Conservation (phyloP, 2,888 invertebrate species). For the Caenorhabditis imperialis region DNA sequence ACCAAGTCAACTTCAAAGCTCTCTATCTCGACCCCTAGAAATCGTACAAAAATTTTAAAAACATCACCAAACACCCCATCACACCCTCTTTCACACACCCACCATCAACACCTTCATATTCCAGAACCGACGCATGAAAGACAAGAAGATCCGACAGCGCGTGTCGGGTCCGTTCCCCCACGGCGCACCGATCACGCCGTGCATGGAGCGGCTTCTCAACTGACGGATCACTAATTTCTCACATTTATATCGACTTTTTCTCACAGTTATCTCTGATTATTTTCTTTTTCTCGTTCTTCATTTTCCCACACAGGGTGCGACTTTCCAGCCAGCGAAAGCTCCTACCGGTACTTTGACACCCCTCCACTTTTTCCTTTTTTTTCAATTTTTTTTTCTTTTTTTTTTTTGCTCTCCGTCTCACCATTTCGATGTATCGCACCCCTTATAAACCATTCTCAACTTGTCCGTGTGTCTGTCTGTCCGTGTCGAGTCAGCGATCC, state of each 20-base stretch:
- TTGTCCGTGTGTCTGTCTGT: slow-evolving; percentile 30
- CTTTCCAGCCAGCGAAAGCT: not conserved
- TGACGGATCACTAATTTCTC: not conserved
- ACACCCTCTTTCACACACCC: not conserved
- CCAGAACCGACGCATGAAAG: slow-evolving; percentile 49
- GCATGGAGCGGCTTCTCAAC: slow-evolving; percentile 13
- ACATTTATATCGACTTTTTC: slow-evolving; percentile 1
- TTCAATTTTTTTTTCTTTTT: slow-evolving; percentile 1
- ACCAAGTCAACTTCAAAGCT: too few relatives aligned
- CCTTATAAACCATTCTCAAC: slow-evolving; percentile 49
- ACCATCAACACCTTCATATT: not conserved
- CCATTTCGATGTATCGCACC: not conserved
- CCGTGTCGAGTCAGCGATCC: not conserved
- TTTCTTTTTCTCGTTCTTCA: slow-evolving; percentile 12
- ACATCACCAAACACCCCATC: not conserved
- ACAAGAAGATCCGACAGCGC: slow-evolving; percentile 35
- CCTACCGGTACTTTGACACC: slow-evolving; percentile 38
- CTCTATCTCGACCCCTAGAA: too few relatives aligned
- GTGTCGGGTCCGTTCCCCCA: slow-evolving; percentile 29
- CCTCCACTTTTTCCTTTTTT: slow-evolving; percentile 6
- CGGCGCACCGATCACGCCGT: slow-evolving; percentile 31
- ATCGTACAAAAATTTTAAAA: too few relatives aligned
- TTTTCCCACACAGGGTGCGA: slow-evolving; percentile 17
- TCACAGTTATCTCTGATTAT: not conserved
- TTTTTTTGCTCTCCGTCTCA: not conserved